phyloP scores from a whole-genome alignment of 2,888 invertebrate species.

The Drosophila paranaensis region DNA sequence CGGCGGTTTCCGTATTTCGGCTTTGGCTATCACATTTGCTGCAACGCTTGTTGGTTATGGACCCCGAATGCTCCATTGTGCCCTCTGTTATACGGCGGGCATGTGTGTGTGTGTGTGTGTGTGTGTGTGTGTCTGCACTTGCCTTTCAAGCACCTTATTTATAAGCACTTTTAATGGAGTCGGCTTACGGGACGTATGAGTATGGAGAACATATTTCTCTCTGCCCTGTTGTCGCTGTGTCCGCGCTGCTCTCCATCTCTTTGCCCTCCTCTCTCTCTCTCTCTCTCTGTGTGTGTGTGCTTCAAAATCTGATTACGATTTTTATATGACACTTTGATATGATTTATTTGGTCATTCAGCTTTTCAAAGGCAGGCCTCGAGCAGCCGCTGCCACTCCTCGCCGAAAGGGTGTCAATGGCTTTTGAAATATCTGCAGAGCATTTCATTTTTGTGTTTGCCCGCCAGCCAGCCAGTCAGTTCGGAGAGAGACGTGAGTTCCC shows the following conservation, averaged over 20 bases:
- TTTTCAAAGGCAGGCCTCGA: conserved; percentile 77
- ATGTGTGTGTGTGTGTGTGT: conserved; percentile 25
- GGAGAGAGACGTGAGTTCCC: conserved; percentile 13
- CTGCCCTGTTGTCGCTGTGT: conserved; percentile 28
- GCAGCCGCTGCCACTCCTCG: conserved; percentile 48
- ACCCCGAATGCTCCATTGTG: conserved; percentile 62
- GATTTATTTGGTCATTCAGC: conserved; percentile 84
- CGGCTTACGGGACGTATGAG: conserved; percentile 70
- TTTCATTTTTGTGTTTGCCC: conserved; percentile 69
- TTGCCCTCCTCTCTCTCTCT: conserved; percentile 16
- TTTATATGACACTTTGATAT: conserved; percentile 85
- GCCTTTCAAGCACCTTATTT: conserved; percentile 81
- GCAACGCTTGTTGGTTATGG: conserved; percentile 79
- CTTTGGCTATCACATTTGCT: conserved; percentile 55
- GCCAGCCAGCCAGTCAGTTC: conserved; percentile 47
- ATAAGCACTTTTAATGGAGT: conserved; percentile 82
- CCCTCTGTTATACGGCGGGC: conserved; percentile 24
- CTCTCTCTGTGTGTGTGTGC: conserved; percentile 58
- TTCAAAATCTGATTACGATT: conserved; percentile 85
- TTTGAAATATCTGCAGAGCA: conserved; percentile 79
- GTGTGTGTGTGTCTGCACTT: conserved; percentile 61
- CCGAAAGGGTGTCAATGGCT: conserved; percentile 82
- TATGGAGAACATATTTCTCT: conserved; percentile 60
- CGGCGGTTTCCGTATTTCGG: conserved; percentile 50
- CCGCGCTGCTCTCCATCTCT: conserved; percentile 10